Evolutionary conservation across 2,113 vertebrate species (phyloP).

Genomic region (Microtus ochrogaster): DNA sequence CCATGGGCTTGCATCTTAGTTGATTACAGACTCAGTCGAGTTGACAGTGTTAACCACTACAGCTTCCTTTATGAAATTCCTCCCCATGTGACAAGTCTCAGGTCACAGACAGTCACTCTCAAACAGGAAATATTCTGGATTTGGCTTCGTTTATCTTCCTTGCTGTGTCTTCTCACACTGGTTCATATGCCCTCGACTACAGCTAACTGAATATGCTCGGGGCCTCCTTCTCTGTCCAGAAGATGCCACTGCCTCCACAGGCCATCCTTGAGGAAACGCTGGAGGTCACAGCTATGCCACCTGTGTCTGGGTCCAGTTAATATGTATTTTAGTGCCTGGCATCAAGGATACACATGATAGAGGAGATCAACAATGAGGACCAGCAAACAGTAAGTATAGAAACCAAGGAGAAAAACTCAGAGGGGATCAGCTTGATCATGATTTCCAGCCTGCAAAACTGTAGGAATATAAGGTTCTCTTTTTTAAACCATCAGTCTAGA

Average conservation of each 20-base stretch:
- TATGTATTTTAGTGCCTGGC: accelerated
- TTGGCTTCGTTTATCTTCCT: not conserved
- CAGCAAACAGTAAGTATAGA: not conserved
- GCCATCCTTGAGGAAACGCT: not conserved
- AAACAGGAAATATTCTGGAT: not conserved
- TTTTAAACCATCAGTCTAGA: not conserved
- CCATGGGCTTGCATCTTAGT: not conserved
- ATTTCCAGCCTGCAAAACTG: not conserved
- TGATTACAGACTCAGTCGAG: not conserved
- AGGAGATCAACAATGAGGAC: not conserved
- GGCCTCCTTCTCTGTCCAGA: not conserved
- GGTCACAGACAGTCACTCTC: not conserved
- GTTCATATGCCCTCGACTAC: not conserved
- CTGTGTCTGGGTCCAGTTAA: not conserved
- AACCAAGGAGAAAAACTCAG: not conserved
- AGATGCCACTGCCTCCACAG: not conserved
- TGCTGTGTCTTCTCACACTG: not conserved
- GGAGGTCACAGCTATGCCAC: not conserved
- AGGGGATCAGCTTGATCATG: not conserved
- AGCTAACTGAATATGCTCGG: not conserved
- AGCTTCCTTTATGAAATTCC: not conserved
- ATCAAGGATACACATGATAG: not conserved
- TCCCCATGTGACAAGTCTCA: not conserved
- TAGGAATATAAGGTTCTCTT: not conserved
- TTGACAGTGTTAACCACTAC: not conserved